Percentiles rank a stretch among this genome's conserved stretches.
Conservation (phyloP, 2,888 invertebrate species). For the Amphipoea oculea region DNA sequence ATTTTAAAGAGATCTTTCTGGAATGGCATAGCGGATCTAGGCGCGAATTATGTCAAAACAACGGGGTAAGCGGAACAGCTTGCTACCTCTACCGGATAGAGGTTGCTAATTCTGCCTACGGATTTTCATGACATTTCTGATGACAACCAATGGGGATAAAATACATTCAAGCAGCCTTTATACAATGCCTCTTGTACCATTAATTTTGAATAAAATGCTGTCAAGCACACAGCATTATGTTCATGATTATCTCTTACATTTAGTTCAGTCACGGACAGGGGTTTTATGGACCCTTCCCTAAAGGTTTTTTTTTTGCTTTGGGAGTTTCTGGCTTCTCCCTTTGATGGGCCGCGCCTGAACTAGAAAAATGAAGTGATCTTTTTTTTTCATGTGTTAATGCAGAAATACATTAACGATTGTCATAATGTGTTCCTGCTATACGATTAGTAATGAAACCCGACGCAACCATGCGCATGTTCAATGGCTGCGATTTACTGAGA, state of each 20-base stretch:
- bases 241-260: conserved; percentile 5
- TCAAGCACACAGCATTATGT: conserved; percentile 25
- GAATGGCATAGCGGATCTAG: neutral
- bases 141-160: conserved; percentile 1
- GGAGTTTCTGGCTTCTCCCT: conserved; percentile 42
- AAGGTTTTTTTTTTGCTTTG: neutral
- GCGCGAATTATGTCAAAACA: neutral
- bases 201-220: conserved; percentile 25
- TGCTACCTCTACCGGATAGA: too few relatives aligned
- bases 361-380: neutral
- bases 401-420: conserved; percentile 36
- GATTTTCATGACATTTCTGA: conserved; percentile 7
- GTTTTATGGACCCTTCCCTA: neutral
- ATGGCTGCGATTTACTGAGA: neutral
- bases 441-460: neutral
- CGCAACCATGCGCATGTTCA: neutral
- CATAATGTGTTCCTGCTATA: conserved; percentile 35
- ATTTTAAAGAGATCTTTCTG: neutral
- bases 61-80: neutral
- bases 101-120: neutral
- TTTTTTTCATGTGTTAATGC: conserved; percentile 20
- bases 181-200: conserved; percentile 31
- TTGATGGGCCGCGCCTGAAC: conserved; percentile 31
- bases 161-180: conserved; percentile 31
- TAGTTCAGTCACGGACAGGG: conserved; percentile 33